Conservation (phyloP, 2,888 invertebrate genomes). For the Cephus rjabovi region DNA sequence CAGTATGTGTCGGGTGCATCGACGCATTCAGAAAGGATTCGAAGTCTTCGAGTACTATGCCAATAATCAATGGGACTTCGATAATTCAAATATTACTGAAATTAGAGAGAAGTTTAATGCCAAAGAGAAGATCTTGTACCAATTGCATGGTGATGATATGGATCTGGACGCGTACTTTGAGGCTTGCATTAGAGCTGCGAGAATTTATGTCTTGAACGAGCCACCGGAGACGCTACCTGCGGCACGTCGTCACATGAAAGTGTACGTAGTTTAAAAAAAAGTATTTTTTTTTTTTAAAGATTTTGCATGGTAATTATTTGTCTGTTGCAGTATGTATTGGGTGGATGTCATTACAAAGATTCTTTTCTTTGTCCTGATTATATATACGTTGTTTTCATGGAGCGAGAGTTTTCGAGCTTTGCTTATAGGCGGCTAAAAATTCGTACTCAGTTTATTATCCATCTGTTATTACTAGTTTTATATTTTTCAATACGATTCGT, state of each 20-base stretch:
- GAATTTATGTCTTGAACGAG: conserved; percentile 86
- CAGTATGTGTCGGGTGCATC: conserved; percentile 86
- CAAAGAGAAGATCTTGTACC: conserved; percentile 75
- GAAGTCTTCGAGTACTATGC: conserved; percentile 93
- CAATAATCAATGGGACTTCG: conserved; percentile 91
- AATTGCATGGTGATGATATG: conserved; percentile 78
- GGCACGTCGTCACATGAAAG: conserved; percentile 81
- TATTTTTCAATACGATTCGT: conserved; percentile 23
- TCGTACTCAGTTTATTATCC: conserved; percentile 30
- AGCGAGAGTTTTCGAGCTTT: conserved; percentile 55
- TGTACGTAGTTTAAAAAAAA: conserved; percentile 71
- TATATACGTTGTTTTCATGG: conserved; percentile 66
- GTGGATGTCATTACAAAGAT: conserved; percentile 81
- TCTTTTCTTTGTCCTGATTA: conserved; percentile 74
- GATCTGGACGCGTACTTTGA: conserved; percentile 86
- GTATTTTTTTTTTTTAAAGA: conserved; percentile 19
- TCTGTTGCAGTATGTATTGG: conserved; percentile 84
- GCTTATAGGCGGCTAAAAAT: conserved; percentile 39
- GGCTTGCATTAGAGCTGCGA: conserved; percentile 82
- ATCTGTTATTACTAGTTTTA: conserved; percentile 20
- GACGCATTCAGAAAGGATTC: conserved; percentile 86
- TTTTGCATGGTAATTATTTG: conserved; percentile 27
- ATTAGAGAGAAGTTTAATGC: conserved; percentile 74
- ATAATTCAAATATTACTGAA: conserved; percentile 74
- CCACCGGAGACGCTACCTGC: conserved; percentile 83